Evolutionary conservation across 2,888 invertebrate species (phyloP), one percentile per base, ranked within the genome.

Genomic region (Antitype chi): DNA sequence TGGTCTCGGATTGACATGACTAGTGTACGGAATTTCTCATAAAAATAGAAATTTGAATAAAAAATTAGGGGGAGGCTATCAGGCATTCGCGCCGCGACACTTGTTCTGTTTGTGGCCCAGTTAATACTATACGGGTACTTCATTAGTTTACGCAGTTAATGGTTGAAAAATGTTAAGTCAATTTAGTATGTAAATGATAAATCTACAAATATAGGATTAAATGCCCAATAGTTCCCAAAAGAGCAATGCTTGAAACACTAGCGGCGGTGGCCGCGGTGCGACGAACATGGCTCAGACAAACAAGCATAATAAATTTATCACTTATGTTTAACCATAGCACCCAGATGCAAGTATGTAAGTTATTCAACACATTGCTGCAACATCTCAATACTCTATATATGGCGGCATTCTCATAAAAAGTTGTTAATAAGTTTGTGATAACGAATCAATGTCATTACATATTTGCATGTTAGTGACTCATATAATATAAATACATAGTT

Each of bases 381-480:
- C 84, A 91, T 91, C 88, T 93, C 89, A 90, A 92, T 90, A 90
- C 92, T 91, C 88, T 93, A 93, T 93, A 93, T 89, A 92, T 92
- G 93, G 92, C 93, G 93, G 96, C 96, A 96, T 96, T 96, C 95
- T 91, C 92, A 91, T 93, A 91, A 85, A 91, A 90, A 90, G 87
- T 85, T 94, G 96, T 95, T 96, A 96, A 95, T 96, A 91, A 91
- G 89, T 91, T 89, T 94, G 95, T 95, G 95, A 94, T 94, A 93
- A 93, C 93, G 91, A 92, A 92, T 90, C 89, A 91, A 94, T 94
- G 93, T 93, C 94, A 93, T 96, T 96, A 96, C 96, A 96, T 96
- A 96, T 96, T 96, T 96, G 96, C 96, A 96, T 95, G 96, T 96
- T 96, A 96, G 96, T 96, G 95, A 96, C 96, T 96, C 94, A 96